Conservation (phyloP, 2,888 invertebrate genomes). For the Atrina japonica region DNA sequence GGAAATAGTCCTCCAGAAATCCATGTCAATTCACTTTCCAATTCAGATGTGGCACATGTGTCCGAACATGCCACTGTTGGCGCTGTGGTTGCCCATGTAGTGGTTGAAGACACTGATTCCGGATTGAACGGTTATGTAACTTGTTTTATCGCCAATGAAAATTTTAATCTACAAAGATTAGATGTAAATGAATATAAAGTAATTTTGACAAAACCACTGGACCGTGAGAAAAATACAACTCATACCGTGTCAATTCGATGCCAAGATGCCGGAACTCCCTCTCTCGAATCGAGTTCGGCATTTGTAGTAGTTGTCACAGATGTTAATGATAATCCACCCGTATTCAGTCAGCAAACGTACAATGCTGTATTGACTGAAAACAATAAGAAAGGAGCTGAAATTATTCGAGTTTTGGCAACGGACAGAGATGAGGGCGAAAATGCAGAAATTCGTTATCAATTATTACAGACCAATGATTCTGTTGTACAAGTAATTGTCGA, state of each 20-base stretch:
- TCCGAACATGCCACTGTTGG: constrained; percentile 93
- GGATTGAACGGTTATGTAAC: constrained; percentile 92
- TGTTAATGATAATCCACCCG: constrained; percentile 95
- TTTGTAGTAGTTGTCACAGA: constrained; percentile 84
- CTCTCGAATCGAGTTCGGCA: constrained; percentile 46
- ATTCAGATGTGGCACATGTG: constrained; percentile 80
- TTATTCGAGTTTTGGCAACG: constrained; percentile 90
- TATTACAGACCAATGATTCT: constrained; percentile 85
- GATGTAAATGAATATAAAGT: constrained; percentile 68
- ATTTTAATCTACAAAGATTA: constrained; percentile 60
- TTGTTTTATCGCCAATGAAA: constrained; percentile 50
- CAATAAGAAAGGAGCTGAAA: constrained; percentile 80
- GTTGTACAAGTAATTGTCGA: constrained; percentile 18
- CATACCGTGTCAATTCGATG: constrained; percentile 81
- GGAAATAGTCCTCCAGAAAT: constrained; percentile 71
- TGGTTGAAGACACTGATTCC: constrained; percentile 90
- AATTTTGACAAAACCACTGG: constrained; percentile 80
- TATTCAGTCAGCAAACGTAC: constrained; percentile 83
- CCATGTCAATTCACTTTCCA: constrained; percentile 59
- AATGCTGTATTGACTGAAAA: constrained; percentile 54
- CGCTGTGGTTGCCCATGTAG: constrained; percentile 87
- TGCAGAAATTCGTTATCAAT: constrained; percentile 49
- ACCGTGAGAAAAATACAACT: constrained; percentile 55
- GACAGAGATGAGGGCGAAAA: constrained; percentile 83
- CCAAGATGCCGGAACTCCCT: constrained; percentile 82